A percentile compares a stretch with the other conserved stretches of the same genome.
phyloP scores from a whole-genome alignment of 2,888 invertebrate species.

The Tachina lurida region DNA sequence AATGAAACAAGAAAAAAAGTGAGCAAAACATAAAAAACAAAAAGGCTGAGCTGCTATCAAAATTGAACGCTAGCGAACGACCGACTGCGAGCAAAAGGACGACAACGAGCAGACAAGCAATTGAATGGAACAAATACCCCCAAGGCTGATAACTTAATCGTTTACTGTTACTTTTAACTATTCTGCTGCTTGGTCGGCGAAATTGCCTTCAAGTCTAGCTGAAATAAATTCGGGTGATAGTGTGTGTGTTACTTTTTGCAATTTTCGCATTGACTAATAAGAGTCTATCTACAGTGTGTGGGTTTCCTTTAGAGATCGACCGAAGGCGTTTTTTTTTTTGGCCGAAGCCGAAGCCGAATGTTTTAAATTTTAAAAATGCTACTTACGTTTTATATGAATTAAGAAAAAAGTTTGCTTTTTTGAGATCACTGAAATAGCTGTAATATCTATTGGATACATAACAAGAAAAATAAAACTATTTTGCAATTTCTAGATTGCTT shows the following conservation, averaged over 20 bases:
- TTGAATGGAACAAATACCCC: slow-evolving; percentile 61
- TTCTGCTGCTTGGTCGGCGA: neutral
- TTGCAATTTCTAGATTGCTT: too few species aligned
- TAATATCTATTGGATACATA: too few species aligned
- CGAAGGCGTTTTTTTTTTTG: too few species aligned
- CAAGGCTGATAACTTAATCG: slow-evolving; percentile 67
- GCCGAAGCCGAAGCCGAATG: too few species aligned
- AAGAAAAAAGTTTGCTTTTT: too few species aligned
- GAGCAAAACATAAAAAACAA: slow-evolving; percentile 43
- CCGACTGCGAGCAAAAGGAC: neutral
- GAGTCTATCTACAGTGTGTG: slow-evolving; percentile 9
- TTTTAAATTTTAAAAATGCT: too few species aligned
- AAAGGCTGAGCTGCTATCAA: slow-evolving; percentile 8
- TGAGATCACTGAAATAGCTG: too few species aligned
- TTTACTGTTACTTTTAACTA: slow-evolving; percentile 39
- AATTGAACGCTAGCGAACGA: neutral
- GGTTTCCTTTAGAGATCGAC: too few species aligned
- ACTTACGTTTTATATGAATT: too few species aligned
- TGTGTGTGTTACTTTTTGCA: neutral
- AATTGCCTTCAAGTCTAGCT: neutral
- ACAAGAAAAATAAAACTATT: too few species aligned
- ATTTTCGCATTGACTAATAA: slow-evolving; percentile 4
- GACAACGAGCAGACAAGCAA: slow-evolving; percentile 23
- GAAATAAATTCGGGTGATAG: too few species aligned
- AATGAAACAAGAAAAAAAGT: slow-evolving; percentile 22